Evolutionary conservation across 1,140 invertebrate genomes (phyloP).

Genomic region (Chelonus insularis): DNA sequence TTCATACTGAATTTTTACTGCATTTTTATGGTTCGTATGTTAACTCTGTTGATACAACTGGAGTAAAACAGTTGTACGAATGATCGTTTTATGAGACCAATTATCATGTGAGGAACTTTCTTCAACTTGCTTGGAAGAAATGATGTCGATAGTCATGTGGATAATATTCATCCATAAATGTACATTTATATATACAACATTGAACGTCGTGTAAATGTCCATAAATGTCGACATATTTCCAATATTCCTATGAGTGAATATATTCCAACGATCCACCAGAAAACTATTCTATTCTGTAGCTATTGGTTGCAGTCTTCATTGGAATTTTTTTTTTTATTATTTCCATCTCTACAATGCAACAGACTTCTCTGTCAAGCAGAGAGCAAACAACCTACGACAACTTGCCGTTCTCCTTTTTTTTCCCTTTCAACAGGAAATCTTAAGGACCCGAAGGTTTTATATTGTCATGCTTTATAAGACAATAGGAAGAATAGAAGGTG

Average conservation of each 20-base stretch:
- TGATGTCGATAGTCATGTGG: not conserved
- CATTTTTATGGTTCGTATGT: not conserved
- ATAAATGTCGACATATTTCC: not conserved
- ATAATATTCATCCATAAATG: not conserved
- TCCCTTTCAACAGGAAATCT: not conserved
- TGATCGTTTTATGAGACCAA: not conserved
- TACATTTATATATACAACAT: not conserved
- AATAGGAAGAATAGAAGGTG: constrained; percentile 6
- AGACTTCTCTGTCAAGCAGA: too few relatives aligned
- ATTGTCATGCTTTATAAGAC: constrained; percentile 1
- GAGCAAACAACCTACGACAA: not conserved
- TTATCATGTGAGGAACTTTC: not conserved
- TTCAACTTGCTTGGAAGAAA: not conserved
- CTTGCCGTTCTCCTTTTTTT: not conserved
- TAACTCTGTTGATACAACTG: constrained; percentile 24
- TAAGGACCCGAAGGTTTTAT: not conserved
- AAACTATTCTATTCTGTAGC: too few relatives aligned
- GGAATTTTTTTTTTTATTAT: too few relatives aligned
- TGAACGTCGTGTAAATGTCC: not conserved
- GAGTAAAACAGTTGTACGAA: constrained; percentile 18
- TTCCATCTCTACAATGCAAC: too few relatives aligned
- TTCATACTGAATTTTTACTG: not conserved
- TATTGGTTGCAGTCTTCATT: too few relatives aligned
- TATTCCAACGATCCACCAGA: too few relatives aligned
- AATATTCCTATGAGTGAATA: not conserved